A percentile compares a stretch with the other conserved stretches of the same genome.
phyloP scores from a whole-genome alignment of 1,140 invertebrate genomes.

The Sarcophaga bullata region DNA sequence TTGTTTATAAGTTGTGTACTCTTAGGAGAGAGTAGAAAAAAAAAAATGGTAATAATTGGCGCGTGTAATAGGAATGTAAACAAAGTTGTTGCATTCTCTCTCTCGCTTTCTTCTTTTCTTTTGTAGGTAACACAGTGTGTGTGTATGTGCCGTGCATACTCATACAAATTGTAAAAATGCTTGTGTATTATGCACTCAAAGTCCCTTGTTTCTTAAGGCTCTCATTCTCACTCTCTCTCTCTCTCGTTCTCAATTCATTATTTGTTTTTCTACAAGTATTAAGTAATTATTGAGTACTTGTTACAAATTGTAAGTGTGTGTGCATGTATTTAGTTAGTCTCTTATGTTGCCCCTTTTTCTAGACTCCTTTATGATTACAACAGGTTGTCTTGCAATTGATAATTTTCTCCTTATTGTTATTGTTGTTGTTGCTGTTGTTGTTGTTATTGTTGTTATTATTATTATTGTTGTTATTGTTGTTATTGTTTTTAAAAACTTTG shows the following conservation, averaged over 20 bases:
- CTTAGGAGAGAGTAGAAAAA: background rate
- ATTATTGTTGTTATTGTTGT: background rate
- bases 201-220: background rate
- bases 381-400: background rate
- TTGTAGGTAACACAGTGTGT: too few species aligned
- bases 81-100: background rate
- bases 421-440: background rate
- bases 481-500: background rate
- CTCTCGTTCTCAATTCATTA: background rate
- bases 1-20: background rate
- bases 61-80: background rate
- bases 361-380: background rate
- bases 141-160: too few species aligned
- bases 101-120: too few species aligned
- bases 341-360: background rate
- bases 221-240: background rate
- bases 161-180: background rate
- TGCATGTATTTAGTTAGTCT: constrained; percentile 4
- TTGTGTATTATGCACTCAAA: background rate
- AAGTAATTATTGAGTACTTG: background rate
- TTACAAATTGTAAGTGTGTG: background rate
- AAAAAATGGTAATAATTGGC: constrained; percentile 13
- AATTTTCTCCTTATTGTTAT: background rate
- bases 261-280: background rate
- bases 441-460: background rate